Percentiles rank a stretch among this genome's conserved stretches.
These are phyloP conservation scores for Ceraclea dissimilis DNA, from an alignment of 2,888 invertebrate species.

Conservation along the genomic window DNA sequence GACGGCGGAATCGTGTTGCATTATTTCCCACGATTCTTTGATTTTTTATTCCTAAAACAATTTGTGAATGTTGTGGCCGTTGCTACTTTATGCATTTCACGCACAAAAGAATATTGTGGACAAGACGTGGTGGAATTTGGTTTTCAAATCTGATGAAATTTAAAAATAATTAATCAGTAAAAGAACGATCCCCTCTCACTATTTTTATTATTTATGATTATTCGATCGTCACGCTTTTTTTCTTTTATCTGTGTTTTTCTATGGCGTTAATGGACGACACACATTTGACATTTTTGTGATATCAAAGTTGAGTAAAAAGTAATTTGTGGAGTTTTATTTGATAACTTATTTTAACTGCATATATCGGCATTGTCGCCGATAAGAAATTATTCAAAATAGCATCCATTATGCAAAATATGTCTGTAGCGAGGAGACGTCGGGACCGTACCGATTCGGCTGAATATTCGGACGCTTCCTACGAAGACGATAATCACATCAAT, in stretches of 20 bases:
- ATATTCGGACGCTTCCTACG: constrained; percentile 41
- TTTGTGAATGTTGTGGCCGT: too few relatives aligned
- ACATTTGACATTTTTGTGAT: constrained; percentile 1
- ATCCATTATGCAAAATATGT: constrained; percentile 32
- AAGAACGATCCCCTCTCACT: too few relatives aligned
- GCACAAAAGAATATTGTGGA: too few relatives aligned
- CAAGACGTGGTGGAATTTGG: too few relatives aligned
- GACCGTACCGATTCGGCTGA: constrained; percentile 44
- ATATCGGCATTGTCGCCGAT: constrained; percentile 14
- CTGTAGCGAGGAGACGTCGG: constrained; percentile 34
- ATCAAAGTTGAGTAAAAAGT: background rate
- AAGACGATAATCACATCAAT: constrained; percentile 42
- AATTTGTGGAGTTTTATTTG: background rate
- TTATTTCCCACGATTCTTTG: too few relatives aligned
- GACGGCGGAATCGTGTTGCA: too few relatives aligned
- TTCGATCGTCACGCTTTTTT: too few relatives aligned
- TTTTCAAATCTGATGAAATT: too few relatives aligned
- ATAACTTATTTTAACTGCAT: background rate
- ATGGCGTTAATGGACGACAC: background rate
- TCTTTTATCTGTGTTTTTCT: background rate
- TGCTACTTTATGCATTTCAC: too few relatives aligned
- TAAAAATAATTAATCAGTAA: too few relatives aligned
- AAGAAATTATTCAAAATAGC: constrained; percentile 10
- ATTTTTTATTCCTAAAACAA: too few relatives aligned
- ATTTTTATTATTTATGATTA: too few relatives aligned